Percentiles rank a stretch among this genome's conserved stretches.
phyloP scores from a whole-genome alignment of 2,797 vertebrate species.

The Acridotheres tristis region DNA sequence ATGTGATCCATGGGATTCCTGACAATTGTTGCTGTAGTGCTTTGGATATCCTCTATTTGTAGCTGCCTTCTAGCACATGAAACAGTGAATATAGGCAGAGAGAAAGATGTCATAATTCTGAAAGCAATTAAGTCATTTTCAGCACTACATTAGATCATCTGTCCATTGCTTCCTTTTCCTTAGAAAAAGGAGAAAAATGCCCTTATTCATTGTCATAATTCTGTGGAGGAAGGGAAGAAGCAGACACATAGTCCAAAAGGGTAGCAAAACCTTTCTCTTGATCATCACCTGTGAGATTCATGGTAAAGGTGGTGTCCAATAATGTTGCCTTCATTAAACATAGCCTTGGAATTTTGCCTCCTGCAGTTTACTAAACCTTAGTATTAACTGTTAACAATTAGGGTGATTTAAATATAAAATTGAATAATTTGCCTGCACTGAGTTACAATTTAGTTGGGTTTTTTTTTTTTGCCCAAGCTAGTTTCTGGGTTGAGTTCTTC shows the following conservation, averaged over 20 bases:
- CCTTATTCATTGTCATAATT: rapidly evolving
- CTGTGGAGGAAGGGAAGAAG: not conserved
- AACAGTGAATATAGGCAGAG: not conserved
- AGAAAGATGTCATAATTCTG: not conserved
- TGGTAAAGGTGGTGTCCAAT: not conserved
- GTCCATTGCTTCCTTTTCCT: not conserved
- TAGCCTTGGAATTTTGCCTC: not conserved
- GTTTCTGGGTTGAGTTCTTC: not conserved
- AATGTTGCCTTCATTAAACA: not conserved
- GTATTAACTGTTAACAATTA: not conserved
- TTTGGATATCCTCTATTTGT: not conserved
- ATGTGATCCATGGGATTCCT: not conserved
- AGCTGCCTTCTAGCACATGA: not conserved
- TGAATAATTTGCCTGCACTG: not conserved
- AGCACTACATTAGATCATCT: not conserved
- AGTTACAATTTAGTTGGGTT: not conserved
- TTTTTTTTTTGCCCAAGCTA: not conserved
- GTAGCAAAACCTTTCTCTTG: not conserved
- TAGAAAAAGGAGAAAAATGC: not conserved
- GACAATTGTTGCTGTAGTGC: not conserved
- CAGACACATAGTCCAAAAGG: not conserved
- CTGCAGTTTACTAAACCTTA: not conserved
- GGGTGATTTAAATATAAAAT: not conserved
- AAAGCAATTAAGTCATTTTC: not conserved
- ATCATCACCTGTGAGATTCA: not conserved